A percentile compares a stretch with the other conserved stretches of the same genome.
phyloP scores from a whole-genome alignment of 1,140 invertebrate genomes.

The Scaptomyza montana region DNA sequence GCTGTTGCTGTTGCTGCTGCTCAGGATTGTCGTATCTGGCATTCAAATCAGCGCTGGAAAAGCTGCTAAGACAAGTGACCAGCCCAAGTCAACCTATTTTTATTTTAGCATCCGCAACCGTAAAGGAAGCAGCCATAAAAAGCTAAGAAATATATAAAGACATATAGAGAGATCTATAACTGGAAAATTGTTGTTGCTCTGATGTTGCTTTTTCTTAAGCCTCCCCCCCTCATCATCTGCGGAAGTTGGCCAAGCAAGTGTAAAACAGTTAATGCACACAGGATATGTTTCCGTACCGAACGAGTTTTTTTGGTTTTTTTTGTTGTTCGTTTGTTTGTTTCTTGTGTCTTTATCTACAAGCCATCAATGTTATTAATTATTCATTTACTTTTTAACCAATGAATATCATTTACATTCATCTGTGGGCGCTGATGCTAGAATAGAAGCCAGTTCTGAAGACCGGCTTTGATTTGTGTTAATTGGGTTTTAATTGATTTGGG shows the following conservation, averaged over 20 bases:
- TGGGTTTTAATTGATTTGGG: conserved; percentile 74
- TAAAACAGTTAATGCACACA: conserved; percentile 81
- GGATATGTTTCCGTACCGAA: conserved; percentile 77
- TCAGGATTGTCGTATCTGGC: conserved; percentile 60
- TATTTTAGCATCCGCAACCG: conserved; percentile 61
- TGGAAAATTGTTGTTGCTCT: conserved; percentile 45
- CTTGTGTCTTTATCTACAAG: conserved; percentile 17
- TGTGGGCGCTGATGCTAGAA: conserved; percentile 8
- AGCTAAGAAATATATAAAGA: conserved; percentile 32
- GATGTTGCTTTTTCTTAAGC: conserved; percentile 17
- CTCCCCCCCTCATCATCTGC: conserved; percentile 28
- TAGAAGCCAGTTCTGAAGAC: conserved; percentile 43
- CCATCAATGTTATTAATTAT: conserved; percentile 77
- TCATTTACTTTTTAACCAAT: conserved; percentile 64
- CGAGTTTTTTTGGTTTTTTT: conserved; percentile 41
- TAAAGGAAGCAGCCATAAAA: conserved; percentile 33
- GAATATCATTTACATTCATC: conserved; percentile 56
- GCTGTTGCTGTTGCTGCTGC: conserved; percentile 62
- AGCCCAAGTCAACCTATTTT: conserved; percentile 33
- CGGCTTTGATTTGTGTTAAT: conserved; percentile 42
- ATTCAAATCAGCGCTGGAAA: conserved; percentile 78
- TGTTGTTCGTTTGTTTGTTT: conserved; percentile 12
- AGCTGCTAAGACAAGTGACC: conserved; percentile 58
- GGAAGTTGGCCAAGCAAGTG: conserved; percentile 76
- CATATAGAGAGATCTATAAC: conserved; percentile 39